Evolutionary conservation across 2,113 vertebrate species (phyloP), one percentile per base, ranked within the genome.

Genomic region (Triplophysa siluroides): DNA sequence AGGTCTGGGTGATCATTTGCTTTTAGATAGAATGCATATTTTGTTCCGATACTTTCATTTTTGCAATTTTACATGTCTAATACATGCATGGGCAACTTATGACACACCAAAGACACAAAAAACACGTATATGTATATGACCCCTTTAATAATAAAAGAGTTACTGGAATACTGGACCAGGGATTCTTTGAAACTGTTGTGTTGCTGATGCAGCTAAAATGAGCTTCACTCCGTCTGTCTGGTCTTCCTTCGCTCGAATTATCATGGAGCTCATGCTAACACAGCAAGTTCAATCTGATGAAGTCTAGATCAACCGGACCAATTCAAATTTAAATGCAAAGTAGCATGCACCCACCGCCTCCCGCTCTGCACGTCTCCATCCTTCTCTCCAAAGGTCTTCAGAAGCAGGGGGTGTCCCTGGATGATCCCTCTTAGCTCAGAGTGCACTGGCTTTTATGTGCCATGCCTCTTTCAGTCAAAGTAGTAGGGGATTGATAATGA

Each of bases 261-360:
- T 50, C 29, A 56, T 45, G 45, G 75, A 41, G 60, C 19, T 26
- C 67, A 69, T 69, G 67, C 67, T 7, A 3, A 75, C 71, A 69
- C 56, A 50, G 14, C 81, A 78, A 77, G 82, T 81, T 80, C 38
- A 14, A 45, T 61, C 76, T 68, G 56, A 62, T 79, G 54, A 77
- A 74, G 65, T 14, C 45, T 78, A 78, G 12, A 56, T 73, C 50
- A 78, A 50, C 58, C 1, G 65, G 64, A 50, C 5, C 29, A 6
- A 82, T 83, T 85, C 83, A 86, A 84, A 88, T 87, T 64, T 24
- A 87, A 88, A 90, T 87, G 85, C 82, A 88, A 91, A 89, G 65
- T 43, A 81, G 84, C 43, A 47, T 19, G 68, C 45, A 78, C n/a
- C 26, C 58, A 41, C 19, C 54, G n/a, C 12, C 66, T 73, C 62